Percentiles rank a stretch among this genome's conserved stretches.
phyloP scores from a whole-genome alignment of 2,888 invertebrate genomes.

The Gortyna flavago region DNA sequence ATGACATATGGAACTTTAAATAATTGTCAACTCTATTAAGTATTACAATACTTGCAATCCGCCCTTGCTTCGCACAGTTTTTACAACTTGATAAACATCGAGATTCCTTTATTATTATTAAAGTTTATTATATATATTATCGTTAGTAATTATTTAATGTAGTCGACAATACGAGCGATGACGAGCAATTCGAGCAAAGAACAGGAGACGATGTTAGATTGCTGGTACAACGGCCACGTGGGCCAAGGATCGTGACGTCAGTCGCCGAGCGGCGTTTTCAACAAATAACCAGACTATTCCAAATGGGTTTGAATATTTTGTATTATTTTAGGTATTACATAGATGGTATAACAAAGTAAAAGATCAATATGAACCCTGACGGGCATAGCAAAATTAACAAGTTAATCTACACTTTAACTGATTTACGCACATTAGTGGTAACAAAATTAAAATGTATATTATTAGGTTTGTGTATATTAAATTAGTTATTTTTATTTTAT shows the following conservation, averaged over 20 bases:
- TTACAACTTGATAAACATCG: neutral
- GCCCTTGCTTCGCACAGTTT: neutral
- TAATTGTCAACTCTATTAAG: neutral
- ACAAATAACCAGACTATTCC: constrained; percentile 8
- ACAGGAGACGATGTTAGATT: constrained; percentile 29
- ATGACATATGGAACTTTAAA: neutral
- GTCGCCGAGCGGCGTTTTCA: constrained; percentile 22
- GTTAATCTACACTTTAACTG: too few relatives aligned
- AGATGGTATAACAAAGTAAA: too few relatives aligned
- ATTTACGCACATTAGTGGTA: too few relatives aligned
- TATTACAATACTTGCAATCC: neutral
- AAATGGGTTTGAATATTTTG: constrained; percentile 32
- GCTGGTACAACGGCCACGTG: constrained; percentile 14
- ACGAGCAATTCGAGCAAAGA: constrained; percentile 21
- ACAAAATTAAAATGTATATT: too few relatives aligned
- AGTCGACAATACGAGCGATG: constrained; percentile 43
- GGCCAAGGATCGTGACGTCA: constrained; percentile 18
- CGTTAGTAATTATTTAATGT: constrained; percentile 15
- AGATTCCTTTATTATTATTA: neutral
- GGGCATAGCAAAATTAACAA: too few relatives aligned
- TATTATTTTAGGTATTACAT: neutral
- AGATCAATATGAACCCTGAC: too few relatives aligned
- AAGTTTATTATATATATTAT: neutral
- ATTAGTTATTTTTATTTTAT: too few relatives aligned
- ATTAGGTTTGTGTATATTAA: too few relatives aligned